Evolutionary conservation across 2,888 invertebrate genomes (phyloP).

Genomic region (Xylocampa areola): DNA sequence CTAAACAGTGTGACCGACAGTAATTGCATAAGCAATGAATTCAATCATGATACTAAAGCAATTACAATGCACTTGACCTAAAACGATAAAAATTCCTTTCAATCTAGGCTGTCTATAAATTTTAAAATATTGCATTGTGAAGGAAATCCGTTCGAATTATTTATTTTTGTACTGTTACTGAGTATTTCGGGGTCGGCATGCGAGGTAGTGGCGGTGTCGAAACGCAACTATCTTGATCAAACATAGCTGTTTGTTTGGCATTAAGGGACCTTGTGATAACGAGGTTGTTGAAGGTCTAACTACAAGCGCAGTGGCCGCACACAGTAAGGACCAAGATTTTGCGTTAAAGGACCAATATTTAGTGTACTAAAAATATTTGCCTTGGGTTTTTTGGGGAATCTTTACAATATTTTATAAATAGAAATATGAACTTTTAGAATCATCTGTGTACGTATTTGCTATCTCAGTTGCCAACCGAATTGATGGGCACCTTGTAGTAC

Average conservation of each 20-base stretch:
- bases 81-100: conserved; percentile 48
- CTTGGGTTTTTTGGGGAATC: no score
- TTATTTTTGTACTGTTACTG: conserved; percentile 19
- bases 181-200: conserved; percentile 29
- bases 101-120: conserved; percentile 39
- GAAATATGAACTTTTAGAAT: no score
- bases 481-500: no score
- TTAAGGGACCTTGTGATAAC: conserved; percentile 45
- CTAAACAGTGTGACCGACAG: conserved; percentile 27
- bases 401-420: no score
- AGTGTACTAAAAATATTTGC: no score
- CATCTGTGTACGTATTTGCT: no score
- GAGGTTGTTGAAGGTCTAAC: conserved; percentile 43
- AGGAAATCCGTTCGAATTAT: conserved; percentile 54
- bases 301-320: conserved; percentile 47
- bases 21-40: conserved; percentile 25
- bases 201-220: conserved; percentile 43
- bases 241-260: conserved; percentile 35
- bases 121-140: conserved; percentile 33
- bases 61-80: conserved; percentile 51
- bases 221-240: conserved; percentile 48
- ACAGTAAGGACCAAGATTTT: conserved; percentile 16
- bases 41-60: conserved; percentile 27
- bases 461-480: no score
- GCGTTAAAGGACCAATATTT: conserved; percentile 2